Evolutionary conservation across 2,113 vertebrate genomes (phyloP).

Genomic region (Suncus etruscus): DNA sequence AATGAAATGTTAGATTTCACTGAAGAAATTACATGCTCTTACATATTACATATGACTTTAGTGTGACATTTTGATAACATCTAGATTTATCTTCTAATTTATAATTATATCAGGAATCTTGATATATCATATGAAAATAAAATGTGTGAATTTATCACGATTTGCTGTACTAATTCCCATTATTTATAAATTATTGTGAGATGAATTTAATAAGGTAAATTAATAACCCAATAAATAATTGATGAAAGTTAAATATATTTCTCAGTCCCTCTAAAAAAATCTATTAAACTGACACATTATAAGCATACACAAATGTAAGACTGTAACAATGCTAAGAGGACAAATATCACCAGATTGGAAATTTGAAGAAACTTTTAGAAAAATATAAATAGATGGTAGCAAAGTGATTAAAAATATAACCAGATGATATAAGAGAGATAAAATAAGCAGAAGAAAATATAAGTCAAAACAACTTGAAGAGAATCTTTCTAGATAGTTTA

Average conservation of each 20-base stretch:
- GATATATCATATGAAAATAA: slow-evolving; percentile 3
- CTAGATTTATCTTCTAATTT: slow-evolving; percentile 1
- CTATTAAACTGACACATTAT: background rate
- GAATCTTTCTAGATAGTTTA: background rate
- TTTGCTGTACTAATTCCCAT: background rate
- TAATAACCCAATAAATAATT: background rate
- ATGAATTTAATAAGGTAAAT: slow-evolving; percentile 16
- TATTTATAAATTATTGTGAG: background rate
- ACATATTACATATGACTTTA: background rate
- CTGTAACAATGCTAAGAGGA: background rate
- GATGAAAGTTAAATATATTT: slow-evolving; percentile 17
- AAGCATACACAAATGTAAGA: slow-evolving; percentile 16
- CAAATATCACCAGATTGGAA: background rate
- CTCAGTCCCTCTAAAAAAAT: background rate
- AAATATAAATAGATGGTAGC: background rate
- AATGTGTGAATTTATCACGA: slow-evolving; percentile 1
- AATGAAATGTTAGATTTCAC: background rate
- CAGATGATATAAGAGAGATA: too few species aligned
- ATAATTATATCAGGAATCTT: background rate
- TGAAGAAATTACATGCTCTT: background rate
- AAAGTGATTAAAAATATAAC: too few species aligned
- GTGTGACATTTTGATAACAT: background rate
- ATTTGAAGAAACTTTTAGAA: background rate
- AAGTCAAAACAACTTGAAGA: background rate
- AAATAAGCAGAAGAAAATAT: background rate